Evolutionary conservation across 2,797 vertebrate genomes (phyloP).

Genomic region (Eulemur coronatus): DNA sequence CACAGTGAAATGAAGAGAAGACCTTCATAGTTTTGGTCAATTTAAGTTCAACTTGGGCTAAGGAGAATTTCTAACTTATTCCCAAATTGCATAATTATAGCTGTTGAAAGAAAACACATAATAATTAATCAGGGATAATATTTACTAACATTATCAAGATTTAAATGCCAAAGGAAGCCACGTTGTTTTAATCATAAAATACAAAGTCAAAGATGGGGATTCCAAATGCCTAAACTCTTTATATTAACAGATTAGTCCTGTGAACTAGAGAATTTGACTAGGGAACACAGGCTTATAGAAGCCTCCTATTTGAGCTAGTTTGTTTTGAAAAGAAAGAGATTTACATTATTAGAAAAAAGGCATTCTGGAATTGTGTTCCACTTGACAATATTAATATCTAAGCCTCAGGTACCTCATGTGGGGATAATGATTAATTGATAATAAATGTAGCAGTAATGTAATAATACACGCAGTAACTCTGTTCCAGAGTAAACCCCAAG

Average conservation of each 20-base stretch:
- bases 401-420: background rate
- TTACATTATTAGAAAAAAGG: background rate
- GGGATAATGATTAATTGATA: background rate
- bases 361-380: background rate
- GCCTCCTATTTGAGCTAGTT: background rate
- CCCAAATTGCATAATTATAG: background rate
- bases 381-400: background rate
- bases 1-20: background rate
- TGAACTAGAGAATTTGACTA: background rate
- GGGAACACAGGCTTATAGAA: background rate
- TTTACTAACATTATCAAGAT: conserved; percentile 1
- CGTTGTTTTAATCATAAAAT: background rate
- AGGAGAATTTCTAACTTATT: conserved; percentile 1
- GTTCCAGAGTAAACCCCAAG: background rate
- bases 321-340: background rate
- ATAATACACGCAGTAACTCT: background rate
- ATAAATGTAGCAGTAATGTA: background rate
- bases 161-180: background rate
- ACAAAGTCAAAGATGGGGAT: background rate
- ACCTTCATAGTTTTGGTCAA: background rate
- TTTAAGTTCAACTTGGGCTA: background rate
- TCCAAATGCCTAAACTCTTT: background rate
- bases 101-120: background rate
- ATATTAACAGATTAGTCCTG: background rate
- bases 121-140: background rate